Percentiles rank a stretch among this genome's conserved stretches.
These are phyloP conservation scores for Crenichthys baileyi DNA, from an alignment of 2,797 vertebrate species.

Conservation along the genomic window DNA sequence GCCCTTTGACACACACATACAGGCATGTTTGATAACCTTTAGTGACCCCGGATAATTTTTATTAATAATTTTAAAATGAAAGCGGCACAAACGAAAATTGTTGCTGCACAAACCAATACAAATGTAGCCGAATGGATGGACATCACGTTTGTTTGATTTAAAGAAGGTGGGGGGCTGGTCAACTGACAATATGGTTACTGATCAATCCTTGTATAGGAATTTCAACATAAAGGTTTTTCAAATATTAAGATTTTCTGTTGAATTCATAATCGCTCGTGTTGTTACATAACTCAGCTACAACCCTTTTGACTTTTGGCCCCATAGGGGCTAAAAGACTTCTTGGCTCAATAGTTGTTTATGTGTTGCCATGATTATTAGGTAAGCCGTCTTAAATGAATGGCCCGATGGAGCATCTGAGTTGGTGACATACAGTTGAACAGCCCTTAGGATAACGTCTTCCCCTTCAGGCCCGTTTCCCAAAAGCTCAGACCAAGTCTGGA, in stretches of 20 bases:
- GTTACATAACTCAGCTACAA: constrained; percentile 26
- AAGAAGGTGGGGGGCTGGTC: too few relatives aligned
- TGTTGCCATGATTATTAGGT: constrained; percentile 73
- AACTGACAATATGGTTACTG: not conserved
- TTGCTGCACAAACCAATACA: too few relatives aligned
- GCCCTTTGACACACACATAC: too few relatives aligned
- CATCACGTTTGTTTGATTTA: too few relatives aligned
- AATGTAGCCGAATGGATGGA: too few relatives aligned
- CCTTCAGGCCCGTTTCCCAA: constrained; percentile 28
- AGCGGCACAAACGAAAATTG: too few relatives aligned
- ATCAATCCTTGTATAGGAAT: not conserved
- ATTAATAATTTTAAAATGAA: too few relatives aligned
- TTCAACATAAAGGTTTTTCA: not conserved
- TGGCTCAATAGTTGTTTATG: constrained; percentile 53
- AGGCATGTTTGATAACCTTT: too few relatives aligned
- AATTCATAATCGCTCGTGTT: constrained; percentile 4
- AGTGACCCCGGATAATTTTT: too few relatives aligned
- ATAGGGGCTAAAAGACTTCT: constrained; percentile 52
- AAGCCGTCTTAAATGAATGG: constrained; percentile 71
- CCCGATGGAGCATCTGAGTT: constrained; percentile 54
- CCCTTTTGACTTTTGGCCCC: constrained; percentile 19
- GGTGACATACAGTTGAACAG: constrained; percentile 42
- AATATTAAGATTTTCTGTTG: not conserved
- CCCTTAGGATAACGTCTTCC: constrained; percentile 42
- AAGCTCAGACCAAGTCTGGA: constrained; percentile 20